Conservation (phyloP, 2,888 invertebrate species). For the Pocota personata region DNA sequence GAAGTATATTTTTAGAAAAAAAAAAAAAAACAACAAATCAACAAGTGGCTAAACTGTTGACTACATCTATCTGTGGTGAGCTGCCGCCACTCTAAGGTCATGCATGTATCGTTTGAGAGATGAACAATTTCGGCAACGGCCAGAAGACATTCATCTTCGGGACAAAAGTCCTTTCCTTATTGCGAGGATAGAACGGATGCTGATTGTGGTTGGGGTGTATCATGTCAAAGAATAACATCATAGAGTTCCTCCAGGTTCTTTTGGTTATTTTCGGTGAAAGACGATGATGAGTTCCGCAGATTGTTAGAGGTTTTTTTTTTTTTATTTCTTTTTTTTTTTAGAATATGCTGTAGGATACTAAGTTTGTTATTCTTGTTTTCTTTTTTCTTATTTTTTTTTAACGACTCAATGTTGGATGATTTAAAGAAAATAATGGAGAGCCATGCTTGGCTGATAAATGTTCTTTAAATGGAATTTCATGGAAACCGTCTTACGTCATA, state of each 20-base stretch:
- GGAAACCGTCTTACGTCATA: conserved; percentile 23
- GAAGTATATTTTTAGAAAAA: conserved; percentile 61
- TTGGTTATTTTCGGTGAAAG: neutral
- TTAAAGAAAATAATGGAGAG: neutral
- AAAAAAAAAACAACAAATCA: conserved; percentile 43
- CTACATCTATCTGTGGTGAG: conserved; percentile 1
- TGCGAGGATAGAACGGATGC: conserved; percentile 3
- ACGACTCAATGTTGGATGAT: conserved; percentile 9
- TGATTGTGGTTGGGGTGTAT: conserved; percentile 13
- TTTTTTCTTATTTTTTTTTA: neutral
- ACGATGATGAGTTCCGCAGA: conserved; percentile 16
- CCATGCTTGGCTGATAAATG: neutral
- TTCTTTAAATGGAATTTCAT: conserved; percentile 5
- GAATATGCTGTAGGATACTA: neutral
- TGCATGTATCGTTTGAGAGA: conserved; percentile 25
- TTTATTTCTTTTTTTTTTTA: conserved; percentile 1
- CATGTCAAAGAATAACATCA: conserved; percentile 42
- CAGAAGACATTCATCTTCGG: neutral
- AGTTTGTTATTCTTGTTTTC: conserved; percentile 13
- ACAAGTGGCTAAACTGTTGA: conserved; percentile 50
- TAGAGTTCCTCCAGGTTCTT: neutral
- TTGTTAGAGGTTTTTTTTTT: neutral
- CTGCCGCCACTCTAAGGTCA: conserved; percentile 31
- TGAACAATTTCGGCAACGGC: conserved; percentile 18
- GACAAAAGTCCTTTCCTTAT: conserved; percentile 41